Conservation (phyloP, 2,113 vertebrate species). For the Xerus inauris region DNA sequence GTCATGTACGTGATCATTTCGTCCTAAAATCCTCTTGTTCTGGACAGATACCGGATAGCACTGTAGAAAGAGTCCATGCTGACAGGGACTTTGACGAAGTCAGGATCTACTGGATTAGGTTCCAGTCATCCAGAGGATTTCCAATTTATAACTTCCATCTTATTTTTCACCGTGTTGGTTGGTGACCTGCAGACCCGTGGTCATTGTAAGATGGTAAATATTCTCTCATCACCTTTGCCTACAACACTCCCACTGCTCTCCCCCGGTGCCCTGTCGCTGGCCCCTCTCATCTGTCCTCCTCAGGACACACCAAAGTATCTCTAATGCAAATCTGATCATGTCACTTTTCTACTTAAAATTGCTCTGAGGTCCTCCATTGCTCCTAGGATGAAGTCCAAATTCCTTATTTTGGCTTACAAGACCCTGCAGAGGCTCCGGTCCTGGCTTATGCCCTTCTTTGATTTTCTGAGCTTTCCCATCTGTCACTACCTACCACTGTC, state of each 20-base stretch:
- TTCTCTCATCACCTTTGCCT: not conserved
- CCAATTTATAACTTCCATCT: not conserved
- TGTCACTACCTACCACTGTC: no score
- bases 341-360: not conserved
- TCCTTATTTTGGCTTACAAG: constrained; percentile 61
- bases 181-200: not conserved
- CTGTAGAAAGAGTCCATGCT: not conserved
- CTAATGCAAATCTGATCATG: not conserved
- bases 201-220: not conserved
- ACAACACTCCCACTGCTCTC: not conserved
- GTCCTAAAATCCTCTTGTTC: not conserved
- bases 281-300: not conserved
- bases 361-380: not conserved
- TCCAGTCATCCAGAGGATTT: not conserved
- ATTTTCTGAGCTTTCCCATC: not conserved
- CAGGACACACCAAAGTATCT: not conserved
- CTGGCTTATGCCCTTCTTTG: not conserved
- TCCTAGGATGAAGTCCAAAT: constrained; percentile 72
- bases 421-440: not conserved
- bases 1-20: not conserved
- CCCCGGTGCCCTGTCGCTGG: not conserved
- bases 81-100: no score
- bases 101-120: not conserved
- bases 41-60: not conserved
- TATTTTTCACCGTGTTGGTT: not conserved